A percentile compares a stretch with the other conserved stretches of the same genome.
phyloP scores from a whole-genome alignment of 1,140 invertebrate genomes.

The Drosophila ambigua region DNA sequence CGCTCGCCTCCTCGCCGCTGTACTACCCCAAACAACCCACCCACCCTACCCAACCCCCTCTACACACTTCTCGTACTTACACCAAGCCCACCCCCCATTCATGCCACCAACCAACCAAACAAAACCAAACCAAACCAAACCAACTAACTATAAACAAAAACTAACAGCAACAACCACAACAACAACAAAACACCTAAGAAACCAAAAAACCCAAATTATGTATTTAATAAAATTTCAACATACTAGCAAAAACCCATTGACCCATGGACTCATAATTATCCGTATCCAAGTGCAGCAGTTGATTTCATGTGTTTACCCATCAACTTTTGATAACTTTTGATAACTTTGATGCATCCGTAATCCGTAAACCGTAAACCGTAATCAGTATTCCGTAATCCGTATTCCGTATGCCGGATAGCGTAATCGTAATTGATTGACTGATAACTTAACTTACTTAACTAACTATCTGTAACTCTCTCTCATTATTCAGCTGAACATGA shows the following conservation, averaged over 20 bases:
- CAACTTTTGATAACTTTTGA: slow-evolving; percentile 7
- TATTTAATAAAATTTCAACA: slow-evolving; percentile 55
- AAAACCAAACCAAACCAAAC: slow-evolving; percentile 23
- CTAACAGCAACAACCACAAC: slow-evolving; percentile 52
- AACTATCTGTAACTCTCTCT: slow-evolving; percentile 15
- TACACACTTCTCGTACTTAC: slow-evolving; percentile 17
- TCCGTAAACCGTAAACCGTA: slow-evolving; percentile 11
- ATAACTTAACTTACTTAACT: slow-evolving; percentile 51
- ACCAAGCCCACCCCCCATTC: slow-evolving; percentile 26
- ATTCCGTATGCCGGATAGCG: slow-evolving; percentile 38
- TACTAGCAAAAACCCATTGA: slow-evolving; percentile 28
- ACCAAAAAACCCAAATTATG: slow-evolving; percentile 39
- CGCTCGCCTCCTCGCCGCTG: slow-evolving; percentile 7
- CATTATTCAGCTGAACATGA: slow-evolving; percentile 43
- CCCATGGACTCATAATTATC: slow-evolving; percentile 14
- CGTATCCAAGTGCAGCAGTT: slow-evolving; percentile 44
- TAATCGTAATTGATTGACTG: slow-evolving; percentile 60
- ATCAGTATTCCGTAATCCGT: slow-evolving; percentile 6
- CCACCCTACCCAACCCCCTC: background rate
- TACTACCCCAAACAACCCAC: too few species aligned
- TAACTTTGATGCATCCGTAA: slow-evolving; percentile 36
- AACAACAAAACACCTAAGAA: slow-evolving; percentile 12
- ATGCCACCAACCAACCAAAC: slow-evolving; percentile 8
- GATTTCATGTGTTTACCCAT: slow-evolving; percentile 37
- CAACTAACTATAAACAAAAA: slow-evolving; percentile 1